These are phyloP conservation scores for Astur gentilis DNA, from an alignment of 2,113 vertebrate genomes.

Conservation along the genomic window DNA sequence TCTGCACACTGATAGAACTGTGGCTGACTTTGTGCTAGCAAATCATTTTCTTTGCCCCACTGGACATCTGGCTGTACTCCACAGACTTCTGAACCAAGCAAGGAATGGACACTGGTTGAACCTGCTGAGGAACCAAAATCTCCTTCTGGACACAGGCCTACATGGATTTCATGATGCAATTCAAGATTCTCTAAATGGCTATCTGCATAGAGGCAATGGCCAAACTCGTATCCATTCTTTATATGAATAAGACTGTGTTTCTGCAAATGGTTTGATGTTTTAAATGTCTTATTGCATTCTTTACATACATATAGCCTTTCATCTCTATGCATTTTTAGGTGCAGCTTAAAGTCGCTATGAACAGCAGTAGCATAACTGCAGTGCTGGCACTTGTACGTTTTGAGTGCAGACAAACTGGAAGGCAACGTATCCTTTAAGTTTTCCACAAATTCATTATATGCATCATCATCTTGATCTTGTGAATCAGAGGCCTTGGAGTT, in stretches of 20 bases:
- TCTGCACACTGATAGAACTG: background rate
- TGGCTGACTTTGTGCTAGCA: background rate
- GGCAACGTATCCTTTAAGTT: background rate
- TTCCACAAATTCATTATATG: background rate
- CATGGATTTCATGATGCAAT: background rate
- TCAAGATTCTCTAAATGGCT: background rate
- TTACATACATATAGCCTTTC: background rate
- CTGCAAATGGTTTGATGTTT: background rate
- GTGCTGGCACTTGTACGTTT: background rate
- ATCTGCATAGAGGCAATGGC: background rate
- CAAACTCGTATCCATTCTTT: background rate
- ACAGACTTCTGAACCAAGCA: background rate
- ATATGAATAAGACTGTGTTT: background rate
- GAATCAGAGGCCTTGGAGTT: background rate
- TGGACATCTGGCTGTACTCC: background rate
- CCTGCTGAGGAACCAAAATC: background rate
- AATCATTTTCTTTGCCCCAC: background rate
- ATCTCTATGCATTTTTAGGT: background rate
- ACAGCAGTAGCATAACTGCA: slow-evolving; percentile 12
- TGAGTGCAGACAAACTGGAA: background rate
- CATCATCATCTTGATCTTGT: background rate
- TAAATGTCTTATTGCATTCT: slow-evolving; percentile 11
- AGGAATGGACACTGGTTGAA: background rate
- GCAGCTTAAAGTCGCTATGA: background rate
- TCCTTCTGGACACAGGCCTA: background rate